Evolutionary conservation across 2,888 invertebrate genomes (phyloP), one percentile per base, ranked within the genome.

Genomic region (Biston betularia): DNA sequence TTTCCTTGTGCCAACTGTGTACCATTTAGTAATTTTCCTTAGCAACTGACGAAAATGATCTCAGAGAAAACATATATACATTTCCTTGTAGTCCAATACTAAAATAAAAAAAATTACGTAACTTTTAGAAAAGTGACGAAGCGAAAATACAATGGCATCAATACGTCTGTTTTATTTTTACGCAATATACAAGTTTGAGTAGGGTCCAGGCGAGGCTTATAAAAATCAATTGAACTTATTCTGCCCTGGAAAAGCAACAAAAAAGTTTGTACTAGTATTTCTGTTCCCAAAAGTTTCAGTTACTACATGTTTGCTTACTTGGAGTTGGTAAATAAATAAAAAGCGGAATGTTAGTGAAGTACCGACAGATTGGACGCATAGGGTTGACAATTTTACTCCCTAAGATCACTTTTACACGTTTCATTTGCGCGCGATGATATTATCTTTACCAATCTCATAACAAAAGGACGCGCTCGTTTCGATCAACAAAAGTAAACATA

Each of bases 231-330:
- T 44, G 44, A 67, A 67, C 58, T 67, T 65, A 49, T 46, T 54
- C 52, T 33, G 40, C 48, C 33, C 53, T 14, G 61, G 52, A 70
- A 63, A 63, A 59, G 63, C 53, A 68, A 24, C 24, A 24, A 24
- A 24, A 24, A 74, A 70, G 66, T 74, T 74, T 67, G 64, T 59
- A 54, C 72, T 68, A 64, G 65, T 61, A 65, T 63, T 70, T 48
- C 61, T 60, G 60, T 63, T 60, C 65, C 66, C 33, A 61, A 71
- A 74, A 69, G 65, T 74, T 65, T 69, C 61, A 56, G 38, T 57
- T 62, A 55, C 56, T 24, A 65, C 9, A 62, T 60, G 52, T 63
- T 65, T 57, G 55, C 44, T 67, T 59, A 57, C 53, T 69, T 65
- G 45, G 49, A 63, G 53, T 50, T 50, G 53, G 46, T 63, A 56